phyloP scores from a whole-genome alignment of 2,797 vertebrate species.

The Thalassophryne amazonica region DNA sequence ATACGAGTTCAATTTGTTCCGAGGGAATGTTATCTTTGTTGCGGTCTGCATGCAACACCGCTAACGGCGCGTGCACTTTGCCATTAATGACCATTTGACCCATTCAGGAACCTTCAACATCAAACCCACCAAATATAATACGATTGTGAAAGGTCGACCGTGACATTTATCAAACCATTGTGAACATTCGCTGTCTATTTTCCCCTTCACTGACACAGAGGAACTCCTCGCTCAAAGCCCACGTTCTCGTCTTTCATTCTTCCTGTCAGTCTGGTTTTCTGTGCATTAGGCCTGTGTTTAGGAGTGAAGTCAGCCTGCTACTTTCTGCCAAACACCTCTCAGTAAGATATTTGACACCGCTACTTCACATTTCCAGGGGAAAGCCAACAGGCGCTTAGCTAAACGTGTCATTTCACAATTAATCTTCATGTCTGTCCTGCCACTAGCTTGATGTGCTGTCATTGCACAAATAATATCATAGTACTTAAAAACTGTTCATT shows the following conservation, averaged over 20 bases:
- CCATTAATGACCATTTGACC: slow-evolving; percentile 48
- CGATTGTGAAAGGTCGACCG: slow-evolving; percentile 27
- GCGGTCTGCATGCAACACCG: too few relatives aligned
- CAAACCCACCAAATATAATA: slow-evolving; percentile 36
- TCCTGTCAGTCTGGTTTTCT: slow-evolving; percentile 41
- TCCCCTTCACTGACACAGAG: slow-evolving; percentile 15
- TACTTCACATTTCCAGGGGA: slow-evolving; percentile 12
- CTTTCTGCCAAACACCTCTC: slow-evolving; percentile 47
- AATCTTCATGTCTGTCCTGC: slow-evolving; percentile 12
- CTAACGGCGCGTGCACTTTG: too few relatives aligned
- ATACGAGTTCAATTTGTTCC: too few relatives aligned
- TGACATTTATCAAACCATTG: slow-evolving; percentile 48
- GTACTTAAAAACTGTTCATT: too few relatives aligned
- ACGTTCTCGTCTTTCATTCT: slow-evolving; percentile 39
- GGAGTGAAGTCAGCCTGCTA: slow-evolving; percentile 39
- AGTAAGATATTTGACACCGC: slow-evolving; percentile 44
- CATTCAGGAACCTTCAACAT: slow-evolving; percentile 52
- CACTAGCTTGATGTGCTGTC: not conserved
- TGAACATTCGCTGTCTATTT: slow-evolving; percentile 16
- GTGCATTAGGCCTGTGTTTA: slow-evolving; percentile 32
- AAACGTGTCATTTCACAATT: slow-evolving; percentile 38
- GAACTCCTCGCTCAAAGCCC: slow-evolving; percentile 28
- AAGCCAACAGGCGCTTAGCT: slow-evolving; percentile 12
- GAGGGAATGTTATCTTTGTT: too few relatives aligned
- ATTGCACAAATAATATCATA: too few relatives aligned